Percentiles rank a stretch among this genome's conserved stretches.
Evolutionary conservation across 2,113 vertebrate genomes (phyloP).

Genomic region (Tychaedon coryphoeus): DNA sequence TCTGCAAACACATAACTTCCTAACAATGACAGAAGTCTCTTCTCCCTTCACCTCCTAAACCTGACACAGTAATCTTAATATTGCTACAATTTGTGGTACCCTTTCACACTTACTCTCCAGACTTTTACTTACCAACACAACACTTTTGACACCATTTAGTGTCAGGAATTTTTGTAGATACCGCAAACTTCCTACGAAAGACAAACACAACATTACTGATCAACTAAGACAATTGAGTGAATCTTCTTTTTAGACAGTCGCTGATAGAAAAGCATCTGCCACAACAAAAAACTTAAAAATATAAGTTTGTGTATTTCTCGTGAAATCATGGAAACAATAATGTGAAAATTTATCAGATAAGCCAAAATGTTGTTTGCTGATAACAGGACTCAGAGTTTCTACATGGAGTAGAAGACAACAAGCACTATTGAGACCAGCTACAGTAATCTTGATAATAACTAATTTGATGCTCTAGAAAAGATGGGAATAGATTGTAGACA

Average conservation of each 20-base stretch:
- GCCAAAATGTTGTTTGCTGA: background rate
- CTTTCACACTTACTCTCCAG: background rate
- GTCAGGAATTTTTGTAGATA: slow-evolving; percentile 97
- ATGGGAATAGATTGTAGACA: background rate
- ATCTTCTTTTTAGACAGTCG: background rate
- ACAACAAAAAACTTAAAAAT: background rate
- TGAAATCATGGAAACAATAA: background rate
- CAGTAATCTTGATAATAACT: background rate
- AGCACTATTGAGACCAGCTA: background rate
- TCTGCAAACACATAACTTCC: background rate
- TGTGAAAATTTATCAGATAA: background rate
- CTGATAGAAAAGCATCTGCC: background rate
- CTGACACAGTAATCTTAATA: background rate
- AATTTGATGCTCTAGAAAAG: background rate
- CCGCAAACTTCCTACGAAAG: slow-evolving; percentile 90
- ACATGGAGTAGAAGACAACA: background rate
- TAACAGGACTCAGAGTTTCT: background rate
- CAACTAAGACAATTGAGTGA: background rate
- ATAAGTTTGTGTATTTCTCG: background rate
- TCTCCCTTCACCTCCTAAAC: background rate
- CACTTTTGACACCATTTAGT: slow-evolving; percentile 99
- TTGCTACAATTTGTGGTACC: background rate
- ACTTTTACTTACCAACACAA: slow-evolving; percentile 89
- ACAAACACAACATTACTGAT: slow-evolving; percentile 27
- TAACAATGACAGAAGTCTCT: background rate